Evolutionary conservation across 2,113 vertebrate genomes (phyloP), one percentile per base, ranked within the genome.

Genomic region (Hemiprocne comata): DNA sequence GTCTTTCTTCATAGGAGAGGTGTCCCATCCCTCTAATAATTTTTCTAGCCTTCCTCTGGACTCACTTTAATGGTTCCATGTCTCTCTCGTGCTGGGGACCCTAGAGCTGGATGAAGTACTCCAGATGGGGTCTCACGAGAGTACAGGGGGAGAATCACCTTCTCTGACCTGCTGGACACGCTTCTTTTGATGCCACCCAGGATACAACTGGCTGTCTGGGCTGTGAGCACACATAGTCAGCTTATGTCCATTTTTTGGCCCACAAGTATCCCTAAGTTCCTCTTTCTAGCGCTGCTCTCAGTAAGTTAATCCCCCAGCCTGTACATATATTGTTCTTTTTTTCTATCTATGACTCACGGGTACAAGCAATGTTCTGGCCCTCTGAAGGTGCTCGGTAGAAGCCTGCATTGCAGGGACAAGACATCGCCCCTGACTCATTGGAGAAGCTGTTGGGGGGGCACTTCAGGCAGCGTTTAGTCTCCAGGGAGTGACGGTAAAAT

Each of bases 381-480:
- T 98, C 98, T 0, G 51, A 95, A 29, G 97, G 91, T 8, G 97
- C 97, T 83, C 98, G 91, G 89, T 97, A 97, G 73, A 98, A 96
- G 67, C 95, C 97, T 3, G 81, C 87, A 33, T 97, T 97, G 83
- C 98, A 98, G 87, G 96, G 65, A 31, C 98, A 98, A 72, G 91
- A 16, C 0, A 92, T 97, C 54, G 98, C 87, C 24, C 97, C 98
- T 28, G 91, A 60, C 17, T 96, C 85, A 0, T 54, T 76, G 2
- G 98, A 95, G 51, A 91, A 85, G 95, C 98, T 98, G 76, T 98
- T 97, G 2, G 94, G 96, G 3, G 98, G 98, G 9, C 98, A 98
- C 85, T 97, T 94, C 79, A 98, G 95, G 85, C 98, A 98, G 17
- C 0, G 70, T 48, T 97, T 67, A 4, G 65, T 67, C 20, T 97